Evolutionary conservation across 2,113 vertebrate genomes (phyloP).

Genomic region (Oenanthe melanoleuca): DNA sequence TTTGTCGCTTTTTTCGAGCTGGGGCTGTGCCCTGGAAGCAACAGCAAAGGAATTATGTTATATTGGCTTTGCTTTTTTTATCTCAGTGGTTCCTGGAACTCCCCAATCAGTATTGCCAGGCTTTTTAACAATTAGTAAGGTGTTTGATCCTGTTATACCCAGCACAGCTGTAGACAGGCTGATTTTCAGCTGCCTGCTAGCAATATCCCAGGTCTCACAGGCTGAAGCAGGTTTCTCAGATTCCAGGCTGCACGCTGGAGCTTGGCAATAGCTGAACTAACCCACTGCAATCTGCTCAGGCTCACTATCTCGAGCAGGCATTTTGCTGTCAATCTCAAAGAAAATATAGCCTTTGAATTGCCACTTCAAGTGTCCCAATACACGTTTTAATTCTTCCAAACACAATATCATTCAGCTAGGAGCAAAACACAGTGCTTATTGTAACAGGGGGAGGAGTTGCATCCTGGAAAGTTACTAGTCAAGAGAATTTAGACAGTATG

Average conservation of each 20-base stretch:
- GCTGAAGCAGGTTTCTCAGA: not conserved
- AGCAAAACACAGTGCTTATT: not conserved
- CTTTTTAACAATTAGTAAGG: not conserved
- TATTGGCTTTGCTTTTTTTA: not conserved
- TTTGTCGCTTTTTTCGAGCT: not conserved
- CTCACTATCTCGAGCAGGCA: not conserved
- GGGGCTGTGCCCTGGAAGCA: rapidly evolving
- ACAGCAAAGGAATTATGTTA: not conserved
- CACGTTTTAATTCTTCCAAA: constrained; percentile 22
- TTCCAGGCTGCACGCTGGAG: not conserved
- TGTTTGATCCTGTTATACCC: not conserved
- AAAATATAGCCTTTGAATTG: constrained; percentile 10
- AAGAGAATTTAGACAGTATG: not conserved
- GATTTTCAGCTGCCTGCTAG: not conserved
- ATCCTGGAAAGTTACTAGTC: not conserved
- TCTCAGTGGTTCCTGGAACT: not conserved
- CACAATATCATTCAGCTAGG: not conserved
- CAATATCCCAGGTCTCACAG: not conserved
- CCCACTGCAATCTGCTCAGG: not conserved
- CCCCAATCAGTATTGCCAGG: not conserved
- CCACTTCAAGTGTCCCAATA: not conserved
- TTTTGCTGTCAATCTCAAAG: not conserved
- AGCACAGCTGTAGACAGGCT: not conserved
- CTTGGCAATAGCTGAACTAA: not conserved
- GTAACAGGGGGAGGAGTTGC: not conserved